Conservation (phyloP, 2,113 vertebrate species). For the Chloroceryle aenea region DNA sequence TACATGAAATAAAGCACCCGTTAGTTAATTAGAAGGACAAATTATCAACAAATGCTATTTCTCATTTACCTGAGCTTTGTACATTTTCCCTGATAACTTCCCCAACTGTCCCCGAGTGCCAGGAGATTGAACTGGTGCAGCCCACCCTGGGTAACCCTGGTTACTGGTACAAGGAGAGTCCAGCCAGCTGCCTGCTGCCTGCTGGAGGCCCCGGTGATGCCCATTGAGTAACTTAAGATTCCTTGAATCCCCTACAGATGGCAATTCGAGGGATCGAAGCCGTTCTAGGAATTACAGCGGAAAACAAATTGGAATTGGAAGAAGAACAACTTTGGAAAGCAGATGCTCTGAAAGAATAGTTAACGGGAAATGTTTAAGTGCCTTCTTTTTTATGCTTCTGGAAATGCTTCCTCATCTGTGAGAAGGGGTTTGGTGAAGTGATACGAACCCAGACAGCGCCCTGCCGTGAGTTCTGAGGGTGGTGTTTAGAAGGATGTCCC, state of each 20-base stretch:
- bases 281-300: conserved; percentile 78
- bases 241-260: conserved; percentile 72
- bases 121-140: background rate
- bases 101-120: background rate
- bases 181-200: conserved; percentile 7
- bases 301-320: no score
- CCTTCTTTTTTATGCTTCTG: no score
- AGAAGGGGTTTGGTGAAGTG: background rate
- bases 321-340: no score
- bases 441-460: background rate
- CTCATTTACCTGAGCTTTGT: conserved; percentile 3
- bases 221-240: conserved; percentile 42
- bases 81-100: background rate
- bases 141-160: background rate
- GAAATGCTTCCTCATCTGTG: no score
- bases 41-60: background rate
- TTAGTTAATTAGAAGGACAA: conserved; percentile 22
- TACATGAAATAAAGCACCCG: background rate
- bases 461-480: background rate
- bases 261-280: conserved; percentile 79
- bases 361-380: no score
- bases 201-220: conserved; percentile 8
- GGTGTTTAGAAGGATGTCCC: background rate
- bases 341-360: no score
- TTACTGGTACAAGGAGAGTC: background rate